Evolutionary conservation across 2,888 invertebrate genomes (phyloP).

Genomic region (Apoda limacodes): DNA sequence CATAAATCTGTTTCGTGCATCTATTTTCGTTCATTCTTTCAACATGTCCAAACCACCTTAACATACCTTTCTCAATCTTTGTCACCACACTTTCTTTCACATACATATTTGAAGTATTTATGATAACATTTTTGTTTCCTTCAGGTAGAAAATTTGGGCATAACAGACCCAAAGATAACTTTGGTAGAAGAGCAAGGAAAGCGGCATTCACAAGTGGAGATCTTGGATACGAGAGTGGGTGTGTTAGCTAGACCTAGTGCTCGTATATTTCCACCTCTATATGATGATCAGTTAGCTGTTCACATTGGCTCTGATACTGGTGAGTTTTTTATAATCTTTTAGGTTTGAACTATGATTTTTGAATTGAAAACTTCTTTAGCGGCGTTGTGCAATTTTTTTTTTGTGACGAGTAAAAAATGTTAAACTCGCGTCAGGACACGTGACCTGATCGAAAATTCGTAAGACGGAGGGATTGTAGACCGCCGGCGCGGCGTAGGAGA

Average conservation of each 20-base stretch:
- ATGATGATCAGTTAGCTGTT: constrained; percentile 83
- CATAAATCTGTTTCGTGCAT: too few species aligned
- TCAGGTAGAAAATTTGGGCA: constrained; percentile 73
- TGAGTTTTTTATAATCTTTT: constrained; percentile 19
- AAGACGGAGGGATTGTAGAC: too few species aligned
- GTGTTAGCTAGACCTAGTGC: constrained; percentile 82
- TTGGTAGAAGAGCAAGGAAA: constrained; percentile 80
- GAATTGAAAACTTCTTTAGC: background rate
- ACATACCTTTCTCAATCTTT: too few species aligned
- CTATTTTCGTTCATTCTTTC: too few species aligned
- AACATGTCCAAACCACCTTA: too few species aligned
- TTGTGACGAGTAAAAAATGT: too few species aligned
- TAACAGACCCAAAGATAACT: constrained; percentile 74
- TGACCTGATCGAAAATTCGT: background rate
- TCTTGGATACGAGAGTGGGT: constrained; percentile 77
- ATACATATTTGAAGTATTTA: constrained; percentile 1
- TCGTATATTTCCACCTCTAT: constrained; percentile 84
- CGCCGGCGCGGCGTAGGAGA: too few species aligned
- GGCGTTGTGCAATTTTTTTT: background rate
- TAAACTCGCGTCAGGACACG: too few species aligned
- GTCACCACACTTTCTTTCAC: background rate
- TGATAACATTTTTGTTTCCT: constrained; percentile 22
- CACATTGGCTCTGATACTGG: constrained; percentile 71
- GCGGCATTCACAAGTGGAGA: constrained; percentile 79
- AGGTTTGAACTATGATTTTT: background rate